Evolutionary conservation across 2,888 invertebrate species (phyloP).

Genomic region (Rhorus exstirpatorius): DNA sequence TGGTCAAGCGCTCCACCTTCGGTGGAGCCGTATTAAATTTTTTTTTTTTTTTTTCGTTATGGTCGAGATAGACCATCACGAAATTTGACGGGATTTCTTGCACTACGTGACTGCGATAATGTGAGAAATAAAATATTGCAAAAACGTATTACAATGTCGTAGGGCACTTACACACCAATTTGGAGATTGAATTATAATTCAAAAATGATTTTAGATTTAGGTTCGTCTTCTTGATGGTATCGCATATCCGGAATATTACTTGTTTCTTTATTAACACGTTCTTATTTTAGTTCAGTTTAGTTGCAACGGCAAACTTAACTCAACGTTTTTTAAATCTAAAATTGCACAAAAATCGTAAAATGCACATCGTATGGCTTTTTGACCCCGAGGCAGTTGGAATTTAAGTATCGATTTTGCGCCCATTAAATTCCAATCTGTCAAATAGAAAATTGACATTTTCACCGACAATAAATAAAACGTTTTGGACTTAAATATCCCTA

Average conservation of each 20-base stretch:
- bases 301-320: too few species aligned
- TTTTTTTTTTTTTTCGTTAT: slow-evolving; percentile 18
- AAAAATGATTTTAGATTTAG: background rate
- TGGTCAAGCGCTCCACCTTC: slow-evolving; percentile 22
- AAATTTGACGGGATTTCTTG: slow-evolving; percentile 21
- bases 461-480: too few species aligned
- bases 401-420: too few species aligned
- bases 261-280: too few species aligned
- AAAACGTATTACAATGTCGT: slow-evolving; percentile 31
- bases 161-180: slow-evolving; percentile 17
- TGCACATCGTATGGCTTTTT: too few species aligned
- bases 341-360: too few species aligned
- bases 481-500: background rate
- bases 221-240: background rate
- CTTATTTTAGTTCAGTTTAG: too few species aligned
- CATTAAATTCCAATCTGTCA: too few species aligned
- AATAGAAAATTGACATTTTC: too few species aligned
- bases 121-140: slow-evolving; percentile 14
- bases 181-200: slow-evolving; percentile 28
- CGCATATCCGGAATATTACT: too few species aligned
- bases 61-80: slow-evolving; percentile 20
- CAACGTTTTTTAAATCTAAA: too few species aligned
- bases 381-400: too few species aligned
- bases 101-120: slow-evolving; percentile 52
- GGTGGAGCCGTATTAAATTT: background rate